Base-by-base conservation (phyloP, 2,888 invertebrate species). In the Lasioglossum malachurum region DNA sequence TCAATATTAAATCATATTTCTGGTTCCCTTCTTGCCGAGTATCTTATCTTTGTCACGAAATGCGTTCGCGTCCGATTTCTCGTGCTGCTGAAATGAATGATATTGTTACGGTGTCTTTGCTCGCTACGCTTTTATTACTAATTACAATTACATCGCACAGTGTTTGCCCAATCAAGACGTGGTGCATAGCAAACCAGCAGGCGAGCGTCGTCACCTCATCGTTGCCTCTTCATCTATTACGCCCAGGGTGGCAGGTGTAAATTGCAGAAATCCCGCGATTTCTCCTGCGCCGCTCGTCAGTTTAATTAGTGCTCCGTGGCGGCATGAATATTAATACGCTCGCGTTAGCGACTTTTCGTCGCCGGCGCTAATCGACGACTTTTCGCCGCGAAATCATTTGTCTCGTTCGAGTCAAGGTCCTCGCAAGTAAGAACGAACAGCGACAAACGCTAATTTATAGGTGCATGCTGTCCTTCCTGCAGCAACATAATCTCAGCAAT, bases 231-330 rank as follows among this genome's bases (percentile, higher is more conserved):
- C 23, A 31, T 74, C 74, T 53, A 78, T 75, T 80, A 75, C 44
- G 67, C 35, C 46, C 75, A 14, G 44, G 35, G 8, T 67, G 60
- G 77, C 67, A 84, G 82, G 82, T 88, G 80, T 75, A 87, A 89
- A 88, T 89, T 74, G 69, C 73, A 27, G 23, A 46, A 73, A 78
- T 71, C 72, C 76, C 75, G 41, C 57, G 35, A 80, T 67, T 72
- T 82, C 60, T 64, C 69, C n/a, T 8, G 46, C 41, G 69, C 46
- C 27, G 69, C 76, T 35, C 74, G 57, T 82, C 82, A 31, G 67
- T 83, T 67, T 88, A 80, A 86, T 88, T 86, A 83, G 73, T 78
- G 77, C 69, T 80, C 44, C 72, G 53, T n/a, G 72, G 64, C 76
- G 44, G 67, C 79, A 67, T 71, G 77, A 82, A 86, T 82, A 88